These are phyloP conservation scores for Dusona sp. DNA, from an alignment of 2,888 invertebrate species.

Conservation along the genomic window DNA sequence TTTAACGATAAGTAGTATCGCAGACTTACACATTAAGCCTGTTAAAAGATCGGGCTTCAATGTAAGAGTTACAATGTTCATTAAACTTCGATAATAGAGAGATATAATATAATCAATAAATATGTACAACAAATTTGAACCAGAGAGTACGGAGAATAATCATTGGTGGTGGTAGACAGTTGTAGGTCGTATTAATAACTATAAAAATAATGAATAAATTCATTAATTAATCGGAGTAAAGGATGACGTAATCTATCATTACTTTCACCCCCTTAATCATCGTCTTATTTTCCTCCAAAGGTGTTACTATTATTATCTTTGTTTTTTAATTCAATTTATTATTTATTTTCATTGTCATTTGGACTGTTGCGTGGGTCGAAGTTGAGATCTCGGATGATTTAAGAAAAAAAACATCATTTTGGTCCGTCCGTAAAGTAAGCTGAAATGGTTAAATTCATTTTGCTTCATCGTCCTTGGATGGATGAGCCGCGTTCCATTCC, in stretches of 20 bases:
- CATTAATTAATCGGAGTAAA: conserved; percentile 28
- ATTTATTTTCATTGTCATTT: conserved; percentile 55
- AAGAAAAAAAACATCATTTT: conserved; percentile 3
- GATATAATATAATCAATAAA: conserved; percentile 74
- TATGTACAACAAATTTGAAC: conserved; percentile 79
- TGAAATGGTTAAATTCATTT: conserved; percentile 58
- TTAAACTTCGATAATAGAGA: conserved; percentile 48
- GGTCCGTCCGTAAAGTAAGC: background rate
- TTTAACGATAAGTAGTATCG: conserved; percentile 72
- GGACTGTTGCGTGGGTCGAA: conserved; percentile 60
- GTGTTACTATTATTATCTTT: conserved; percentile 3
- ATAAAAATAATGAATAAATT: conserved; percentile 38
- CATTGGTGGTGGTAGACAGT: conserved; percentile 63
- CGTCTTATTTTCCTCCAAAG: conserved; percentile 33
- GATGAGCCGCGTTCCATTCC: conserved; percentile 80
- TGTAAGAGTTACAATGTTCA: conserved; percentile 27
- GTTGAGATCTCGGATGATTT: conserved; percentile 59
- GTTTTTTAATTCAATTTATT: conserved; percentile 26
- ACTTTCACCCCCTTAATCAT: conserved; percentile 3
- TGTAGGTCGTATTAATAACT: conserved; percentile 39
- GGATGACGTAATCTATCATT: conserved; percentile 1
- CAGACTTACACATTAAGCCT: conserved; percentile 31
- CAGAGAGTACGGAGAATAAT: conserved; percentile 73
- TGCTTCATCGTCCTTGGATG: conserved; percentile 71
- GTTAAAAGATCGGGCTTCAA: conserved; percentile 3